phyloP scores from a whole-genome alignment of 2,113 vertebrate species.

The Recurvirostra avosetta region DNA sequence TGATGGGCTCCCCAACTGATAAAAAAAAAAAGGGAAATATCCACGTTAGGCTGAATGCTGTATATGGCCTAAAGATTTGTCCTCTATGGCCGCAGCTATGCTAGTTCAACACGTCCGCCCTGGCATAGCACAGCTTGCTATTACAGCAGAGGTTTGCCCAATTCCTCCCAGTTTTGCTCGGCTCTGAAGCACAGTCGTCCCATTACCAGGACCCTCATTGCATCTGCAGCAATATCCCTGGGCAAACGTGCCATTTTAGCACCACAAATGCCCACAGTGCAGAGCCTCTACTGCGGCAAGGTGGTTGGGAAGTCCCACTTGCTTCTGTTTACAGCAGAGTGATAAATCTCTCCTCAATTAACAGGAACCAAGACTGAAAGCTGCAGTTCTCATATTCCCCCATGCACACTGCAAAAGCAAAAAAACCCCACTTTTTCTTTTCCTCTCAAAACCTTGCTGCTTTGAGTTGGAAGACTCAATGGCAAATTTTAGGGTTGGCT shows the following conservation, averaged over 20 bases:
- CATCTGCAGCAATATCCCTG: neutral
- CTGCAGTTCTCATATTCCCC: neutral
- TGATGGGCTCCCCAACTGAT: conserved; percentile 94
- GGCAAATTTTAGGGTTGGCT: neutral
- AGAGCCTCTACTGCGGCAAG: neutral
- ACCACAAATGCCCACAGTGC: neutral
- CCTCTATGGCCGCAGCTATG: neutral
- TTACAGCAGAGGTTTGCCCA: neutral
- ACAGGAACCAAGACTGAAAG: neutral
- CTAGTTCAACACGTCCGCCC: neutral
- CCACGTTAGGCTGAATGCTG: neutral
- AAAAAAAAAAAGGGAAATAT: neutral
- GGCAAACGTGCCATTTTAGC: neutral
- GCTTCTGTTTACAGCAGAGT: neutral
- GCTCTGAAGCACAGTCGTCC: neutral
- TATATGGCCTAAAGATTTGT: neutral
- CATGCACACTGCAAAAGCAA: neutral
- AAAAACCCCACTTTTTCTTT: neutral
- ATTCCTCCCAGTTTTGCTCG: neutral
- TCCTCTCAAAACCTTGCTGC: neutral
- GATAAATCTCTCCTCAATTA: neutral
- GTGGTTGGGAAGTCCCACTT: neutral
- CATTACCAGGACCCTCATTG: neutral
- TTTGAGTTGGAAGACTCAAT: neutral
- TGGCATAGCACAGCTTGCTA: neutral